Evolutionary conservation across 2,113 vertebrate genomes (phyloP).

Genomic region (Cinclus mexicanus): DNA sequence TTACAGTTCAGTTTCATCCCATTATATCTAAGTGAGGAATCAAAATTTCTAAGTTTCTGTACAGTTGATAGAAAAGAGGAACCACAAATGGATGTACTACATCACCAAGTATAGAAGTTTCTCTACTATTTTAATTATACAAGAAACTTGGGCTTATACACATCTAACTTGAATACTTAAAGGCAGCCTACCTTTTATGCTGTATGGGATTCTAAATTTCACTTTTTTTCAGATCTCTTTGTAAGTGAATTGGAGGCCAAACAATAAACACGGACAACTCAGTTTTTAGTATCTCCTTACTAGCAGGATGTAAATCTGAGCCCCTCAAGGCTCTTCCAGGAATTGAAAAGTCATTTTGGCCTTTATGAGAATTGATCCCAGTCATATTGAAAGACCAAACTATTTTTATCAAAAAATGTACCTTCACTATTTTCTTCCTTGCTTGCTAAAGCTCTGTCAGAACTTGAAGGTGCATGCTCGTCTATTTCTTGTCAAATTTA

Average conservation of each 20-base stretch:
- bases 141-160: not conserved
- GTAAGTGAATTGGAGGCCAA: not conserved
- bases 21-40: not conserved
- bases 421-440: not conserved
- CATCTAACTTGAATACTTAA: not conserved
- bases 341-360: not conserved
- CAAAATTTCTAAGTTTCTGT: not conserved
- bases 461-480: not conserved
- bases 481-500: not conserved
- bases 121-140: not conserved
- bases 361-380: not conserved
- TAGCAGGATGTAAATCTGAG: not conserved
- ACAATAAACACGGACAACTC: not conserved
- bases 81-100: not conserved
- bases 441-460: not conserved
- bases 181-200: not conserved
- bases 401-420: not conserved
- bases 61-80: not conserved
- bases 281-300: not conserved
- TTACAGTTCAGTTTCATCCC: not conserved
- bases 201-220: not conserved
- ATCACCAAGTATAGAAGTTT: not conserved
- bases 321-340: not conserved
- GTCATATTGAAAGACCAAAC: not conserved
- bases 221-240: not conserved